These are phyloP conservation scores for Acanthaster planci DNA, from an alignment of 35 echinoderm and acorn worm species.

Conservation along the genomic window DNA sequence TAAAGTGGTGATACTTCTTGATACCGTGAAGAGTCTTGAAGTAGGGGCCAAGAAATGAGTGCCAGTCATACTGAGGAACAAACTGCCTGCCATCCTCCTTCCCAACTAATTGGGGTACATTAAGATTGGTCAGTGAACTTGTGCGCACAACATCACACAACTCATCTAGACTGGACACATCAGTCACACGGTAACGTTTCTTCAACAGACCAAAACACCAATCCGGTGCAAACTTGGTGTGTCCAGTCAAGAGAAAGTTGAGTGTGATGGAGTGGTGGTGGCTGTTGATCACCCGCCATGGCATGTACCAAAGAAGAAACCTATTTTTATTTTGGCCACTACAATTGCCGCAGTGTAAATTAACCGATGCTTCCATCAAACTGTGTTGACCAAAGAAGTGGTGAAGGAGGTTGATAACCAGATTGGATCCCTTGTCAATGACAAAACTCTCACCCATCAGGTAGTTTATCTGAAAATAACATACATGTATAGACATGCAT, in stretches of 20 bases:
- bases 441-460: conserved; percentile 57
- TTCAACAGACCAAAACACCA: conserved; percentile 62
- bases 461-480: conserved; percentile 20
- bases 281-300: conserved; percentile 16
- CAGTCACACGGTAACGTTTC: conserved; percentile 17
- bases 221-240: conserved; percentile 58
- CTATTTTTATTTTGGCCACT: conserved; percentile 73
- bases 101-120: conserved; percentile 59
- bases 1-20: conserved; percentile 38
- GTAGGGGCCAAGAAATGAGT: conserved; percentile 37
- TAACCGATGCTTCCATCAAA: conserved; percentile 27
- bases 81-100: conserved; percentile 24
- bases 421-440: conserved; percentile 34
- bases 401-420: conserved; percentile 51
- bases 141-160: conserved; percentile 15
- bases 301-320: conserved; percentile 68
- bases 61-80: conserved; percentile 56
- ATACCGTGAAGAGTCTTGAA: conserved; percentile 44
- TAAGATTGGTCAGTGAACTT: conserved; percentile 27
- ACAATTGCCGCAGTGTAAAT: conserved; percentile 67
- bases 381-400: conserved; percentile 49
- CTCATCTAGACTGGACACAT: conserved; percentile 41
- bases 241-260: conserved; percentile 58
- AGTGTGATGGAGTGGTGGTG: conserved; percentile 32
- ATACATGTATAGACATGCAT: neutral